Conservation (phyloP, 2,888 invertebrate species). For the Ctenicera cuprea region DNA sequence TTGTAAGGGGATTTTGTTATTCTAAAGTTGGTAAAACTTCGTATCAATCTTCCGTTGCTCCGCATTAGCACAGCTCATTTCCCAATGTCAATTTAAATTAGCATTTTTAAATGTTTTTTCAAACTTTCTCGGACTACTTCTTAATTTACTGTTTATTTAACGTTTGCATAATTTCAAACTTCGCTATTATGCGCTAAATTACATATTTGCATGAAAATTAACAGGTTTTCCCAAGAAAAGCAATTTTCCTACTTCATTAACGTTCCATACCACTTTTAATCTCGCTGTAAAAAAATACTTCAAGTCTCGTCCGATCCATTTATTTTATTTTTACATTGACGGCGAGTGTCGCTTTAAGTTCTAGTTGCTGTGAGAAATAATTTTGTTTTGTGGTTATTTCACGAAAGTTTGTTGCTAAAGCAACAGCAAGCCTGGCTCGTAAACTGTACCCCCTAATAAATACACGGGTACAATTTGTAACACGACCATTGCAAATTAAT, state of each 20-base stretch:
- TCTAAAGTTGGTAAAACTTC: slow-evolving; percentile 52
- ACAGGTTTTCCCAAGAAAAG: slow-evolving; percentile 46
- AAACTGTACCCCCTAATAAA: slow-evolving; percentile 43
- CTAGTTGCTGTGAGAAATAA: too few species aligned
- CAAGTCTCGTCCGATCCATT: not conserved
- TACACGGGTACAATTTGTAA: slow-evolving; percentile 39
- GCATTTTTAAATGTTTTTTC: slow-evolving; percentile 65
- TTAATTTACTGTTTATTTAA: slow-evolving; percentile 63
- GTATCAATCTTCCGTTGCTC: slow-evolving; percentile 61
- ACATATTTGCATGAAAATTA: slow-evolving; percentile 54
- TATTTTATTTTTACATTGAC: not conserved
- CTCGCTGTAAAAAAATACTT: slow-evolving; percentile 4
- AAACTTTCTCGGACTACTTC: slow-evolving; percentile 60
- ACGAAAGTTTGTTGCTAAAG: slow-evolving; percentile 29
- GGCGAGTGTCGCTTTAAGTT: too few species aligned
- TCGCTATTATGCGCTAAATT: slow-evolving; percentile 52
- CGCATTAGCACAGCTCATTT: slow-evolving; percentile 62
- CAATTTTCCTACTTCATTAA: slow-evolving; percentile 43
- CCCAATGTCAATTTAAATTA: slow-evolving; percentile 66
- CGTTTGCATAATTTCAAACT: slow-evolving; percentile 55
- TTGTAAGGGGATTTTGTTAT: slow-evolving; percentile 51
- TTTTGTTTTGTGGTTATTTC: not conserved
- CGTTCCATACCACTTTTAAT: slow-evolving; percentile 35
- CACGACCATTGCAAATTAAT: slow-evolving; percentile 48
- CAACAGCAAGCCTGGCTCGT: not conserved